Conservation (phyloP, 1,140 invertebrate genomes). For the Macrosteles quadrilineatus region DNA sequence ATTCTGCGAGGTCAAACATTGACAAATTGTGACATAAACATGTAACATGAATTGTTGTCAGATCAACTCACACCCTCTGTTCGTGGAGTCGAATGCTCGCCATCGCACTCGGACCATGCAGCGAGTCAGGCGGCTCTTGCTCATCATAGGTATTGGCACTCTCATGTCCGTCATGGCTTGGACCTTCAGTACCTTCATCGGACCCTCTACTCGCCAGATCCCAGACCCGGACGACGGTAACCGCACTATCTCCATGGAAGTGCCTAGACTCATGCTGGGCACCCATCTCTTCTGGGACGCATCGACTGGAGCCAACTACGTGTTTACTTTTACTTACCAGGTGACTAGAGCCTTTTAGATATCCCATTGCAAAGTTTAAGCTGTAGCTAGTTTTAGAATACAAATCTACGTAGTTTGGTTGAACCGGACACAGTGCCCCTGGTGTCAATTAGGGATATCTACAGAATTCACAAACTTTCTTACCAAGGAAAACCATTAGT, state of each 20-base stretch:
- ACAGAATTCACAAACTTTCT: too few species aligned
- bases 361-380: too few species aligned
- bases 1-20: too few species aligned
- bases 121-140: conserved; percentile 73
- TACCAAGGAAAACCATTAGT: too few species aligned
- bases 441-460: too few species aligned
- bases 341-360: conserved; percentile 49
- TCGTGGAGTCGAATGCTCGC: conserved; percentile 76
- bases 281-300: conserved; percentile 76
- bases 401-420: too few species aligned
- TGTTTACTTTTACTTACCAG: conserved; percentile 67
- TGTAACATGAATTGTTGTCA: too few species aligned
- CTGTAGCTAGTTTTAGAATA: too few species aligned
- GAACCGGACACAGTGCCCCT: too few species aligned
- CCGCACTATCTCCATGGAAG: conserved; percentile 64
- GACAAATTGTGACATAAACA: too few species aligned
- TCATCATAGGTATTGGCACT: conserved; percentile 64
- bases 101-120: conserved; percentile 71
- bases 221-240: conserved; percentile 69
- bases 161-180: conserved; percentile 56
- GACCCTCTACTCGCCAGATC: conserved; percentile 67
- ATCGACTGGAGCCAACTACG: conserved; percentile 60
- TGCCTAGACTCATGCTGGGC: conserved; percentile 71
- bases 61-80: conserved; percentile 77
- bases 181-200: conserved; percentile 76